Percentiles rank a stretch among this genome's conserved stretches.
Conservation (phyloP, 2,113 vertebrate genomes). For the Pterophyllum scalare region DNA sequence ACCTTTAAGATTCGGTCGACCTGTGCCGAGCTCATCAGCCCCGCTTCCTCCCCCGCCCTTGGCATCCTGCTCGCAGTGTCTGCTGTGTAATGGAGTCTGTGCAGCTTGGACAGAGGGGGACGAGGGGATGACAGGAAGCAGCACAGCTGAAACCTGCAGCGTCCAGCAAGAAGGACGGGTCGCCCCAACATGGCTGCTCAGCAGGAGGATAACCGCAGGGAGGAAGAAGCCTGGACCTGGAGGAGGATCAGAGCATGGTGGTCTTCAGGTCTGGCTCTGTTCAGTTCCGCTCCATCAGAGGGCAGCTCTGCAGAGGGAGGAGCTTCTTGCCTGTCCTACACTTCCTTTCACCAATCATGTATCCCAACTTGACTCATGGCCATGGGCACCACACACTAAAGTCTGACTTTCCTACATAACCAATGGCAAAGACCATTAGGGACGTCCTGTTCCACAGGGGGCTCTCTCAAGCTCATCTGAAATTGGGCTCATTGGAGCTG, state of each 20-base stretch:
- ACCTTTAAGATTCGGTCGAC: constrained; percentile 67
- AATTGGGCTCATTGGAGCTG: background rate
- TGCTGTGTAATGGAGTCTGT: constrained; percentile 41
- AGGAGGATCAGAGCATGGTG: background rate
- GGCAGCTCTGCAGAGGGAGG: no score
- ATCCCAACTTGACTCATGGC: no score
- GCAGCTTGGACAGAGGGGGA: background rate
- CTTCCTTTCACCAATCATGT: no score
- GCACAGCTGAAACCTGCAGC: constrained; percentile 12
- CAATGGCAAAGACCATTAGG: background rate
- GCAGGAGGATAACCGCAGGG: background rate
- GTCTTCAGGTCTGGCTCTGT: background rate
- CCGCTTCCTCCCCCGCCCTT: constrained; percentile 6
- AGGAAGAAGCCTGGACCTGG: background rate
- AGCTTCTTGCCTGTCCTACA: no score
- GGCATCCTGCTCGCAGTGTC: constrained; percentile 45
- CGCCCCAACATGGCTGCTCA: constrained; percentile 39
- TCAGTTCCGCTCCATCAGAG: no score
- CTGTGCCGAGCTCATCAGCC: constrained; percentile 49
- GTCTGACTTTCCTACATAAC: background rate
- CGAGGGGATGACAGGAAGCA: background rate
- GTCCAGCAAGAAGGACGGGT: background rate
- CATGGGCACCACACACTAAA: no score
- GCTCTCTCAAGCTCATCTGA: background rate
- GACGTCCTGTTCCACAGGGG: background rate